phyloP scores from a whole-genome alignment of 1,140 invertebrate genomes.

The Antheraea pernyi region DNA sequence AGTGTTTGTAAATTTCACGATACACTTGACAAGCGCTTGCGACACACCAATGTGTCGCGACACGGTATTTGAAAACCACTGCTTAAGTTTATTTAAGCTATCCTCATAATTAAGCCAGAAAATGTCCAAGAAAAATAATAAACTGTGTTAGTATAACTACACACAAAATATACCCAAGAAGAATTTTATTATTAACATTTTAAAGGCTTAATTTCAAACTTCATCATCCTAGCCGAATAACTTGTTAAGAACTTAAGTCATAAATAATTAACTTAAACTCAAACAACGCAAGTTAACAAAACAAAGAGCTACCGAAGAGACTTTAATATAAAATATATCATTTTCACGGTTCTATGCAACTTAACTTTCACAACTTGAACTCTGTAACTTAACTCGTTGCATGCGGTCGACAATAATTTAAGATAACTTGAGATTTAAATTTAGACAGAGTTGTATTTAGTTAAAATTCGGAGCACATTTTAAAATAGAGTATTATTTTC shows the following conservation, averaged over 20 bases:
- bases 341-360: constrained; percentile 30
- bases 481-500: too few relatives aligned
- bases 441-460: constrained; percentile 3
- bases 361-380: constrained; percentile 28
- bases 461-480: too few relatives aligned
- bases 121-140: too few relatives aligned
- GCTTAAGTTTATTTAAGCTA: too few relatives aligned
- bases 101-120: too few relatives aligned
- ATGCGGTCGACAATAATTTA: constrained; percentile 33
- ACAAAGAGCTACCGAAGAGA: constrained; percentile 3
- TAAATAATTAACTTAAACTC: constrained; percentile 11
- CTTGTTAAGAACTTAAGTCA: not conserved
- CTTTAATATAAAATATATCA: constrained; percentile 29
- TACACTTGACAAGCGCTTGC: too few relatives aligned
- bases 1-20: too few relatives aligned
- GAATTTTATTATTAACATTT: too few relatives aligned
- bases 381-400: constrained; percentile 31
- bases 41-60: too few relatives aligned
- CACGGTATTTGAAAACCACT: too few relatives aligned
- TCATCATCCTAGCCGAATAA: not conserved
- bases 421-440: constrained; percentile 40
- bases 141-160: too few relatives aligned
- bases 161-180: too few relatives aligned
- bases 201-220: not conserved
- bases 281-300: constrained; percentile 8